These are phyloP conservation scores for Drosophila pseudotakahashii DNA, from an alignment of 2,888 invertebrate species.

Conservation along the genomic window DNA sequence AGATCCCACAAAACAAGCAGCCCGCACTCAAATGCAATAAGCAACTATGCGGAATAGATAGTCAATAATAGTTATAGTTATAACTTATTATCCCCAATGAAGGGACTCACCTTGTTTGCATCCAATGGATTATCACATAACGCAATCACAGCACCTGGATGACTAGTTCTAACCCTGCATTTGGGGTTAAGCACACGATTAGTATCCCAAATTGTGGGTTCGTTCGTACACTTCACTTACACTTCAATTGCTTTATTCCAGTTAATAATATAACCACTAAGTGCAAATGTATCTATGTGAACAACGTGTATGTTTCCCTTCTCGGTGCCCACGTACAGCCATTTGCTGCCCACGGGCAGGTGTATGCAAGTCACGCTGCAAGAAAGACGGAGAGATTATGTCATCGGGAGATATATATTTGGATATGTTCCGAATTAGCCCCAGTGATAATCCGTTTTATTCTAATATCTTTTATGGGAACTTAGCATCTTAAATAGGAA, in stretches of 20 bases:
- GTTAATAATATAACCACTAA: conserved; percentile 99
- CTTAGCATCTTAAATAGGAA: not conserved
- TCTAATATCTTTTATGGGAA: not conserved
- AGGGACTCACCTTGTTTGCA: conserved; percentile 97
- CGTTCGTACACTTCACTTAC: conserved; percentile 85
- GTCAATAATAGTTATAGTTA: too few species aligned
- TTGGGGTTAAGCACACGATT: too few species aligned
- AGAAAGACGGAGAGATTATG: conserved; percentile 18
- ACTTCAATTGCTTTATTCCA: conserved; percentile 99
- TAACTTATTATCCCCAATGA: too few species aligned
- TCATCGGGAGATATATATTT: conserved; percentile 10
- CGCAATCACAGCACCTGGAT: conserved; percentile 98
- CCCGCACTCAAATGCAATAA: conserved; percentile 98
- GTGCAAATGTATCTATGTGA: conserved; percentile 96
- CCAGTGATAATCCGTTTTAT: too few species aligned
- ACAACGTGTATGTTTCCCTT: conserved; percentile 99
- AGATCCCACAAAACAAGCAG: conserved; percentile 98
- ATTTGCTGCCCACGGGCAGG: conserved; percentile 98
- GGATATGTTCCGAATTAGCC: not conserved
- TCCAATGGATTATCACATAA: conserved; percentile 98
- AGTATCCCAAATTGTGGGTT: too few species aligned
- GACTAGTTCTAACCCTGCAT: conserved; percentile 94
- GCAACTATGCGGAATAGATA: conserved; percentile 85
- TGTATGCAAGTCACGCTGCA: conserved; percentile 96
- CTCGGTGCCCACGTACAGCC: conserved; percentile 99